Conservation (phyloP, 1,140 invertebrate species). For the Physella acuta region DNA sequence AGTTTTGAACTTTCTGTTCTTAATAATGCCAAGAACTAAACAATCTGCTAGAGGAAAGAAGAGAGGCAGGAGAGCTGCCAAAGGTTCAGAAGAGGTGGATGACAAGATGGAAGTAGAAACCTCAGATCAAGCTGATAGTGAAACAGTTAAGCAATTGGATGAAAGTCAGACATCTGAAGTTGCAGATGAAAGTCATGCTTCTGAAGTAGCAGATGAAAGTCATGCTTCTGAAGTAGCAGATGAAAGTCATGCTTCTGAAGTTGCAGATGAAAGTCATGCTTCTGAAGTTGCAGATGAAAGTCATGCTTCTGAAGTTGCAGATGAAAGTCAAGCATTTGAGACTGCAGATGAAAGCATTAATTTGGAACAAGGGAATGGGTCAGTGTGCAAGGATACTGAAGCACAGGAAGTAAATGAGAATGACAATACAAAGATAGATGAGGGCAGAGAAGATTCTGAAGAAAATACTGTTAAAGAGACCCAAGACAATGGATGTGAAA, state of each 20-base stretch:
- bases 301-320: neutral
- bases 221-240: neutral
- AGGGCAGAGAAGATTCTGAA: neutral
- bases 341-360: neutral
- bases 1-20: neutral
- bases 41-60: neutral
- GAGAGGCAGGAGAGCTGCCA: neutral
- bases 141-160: neutral
- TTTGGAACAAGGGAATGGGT: neutral
- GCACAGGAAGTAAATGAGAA: neutral
- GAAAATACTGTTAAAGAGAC: neutral
- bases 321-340: neutral
- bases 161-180: neutral
- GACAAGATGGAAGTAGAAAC: neutral
- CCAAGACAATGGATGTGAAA: neutral
- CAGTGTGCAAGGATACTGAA: neutral
- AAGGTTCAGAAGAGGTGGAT: neutral
- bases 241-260: neutral
- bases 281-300: neutral
- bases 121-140: neutral
- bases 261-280: neutral
- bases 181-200: neutral
- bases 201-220: neutral
- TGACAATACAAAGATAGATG: neutral
- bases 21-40: neutral